phyloP scores from a whole-genome alignment of 2,797 vertebrate species.

The Sciurus vulgaris region DNA sequence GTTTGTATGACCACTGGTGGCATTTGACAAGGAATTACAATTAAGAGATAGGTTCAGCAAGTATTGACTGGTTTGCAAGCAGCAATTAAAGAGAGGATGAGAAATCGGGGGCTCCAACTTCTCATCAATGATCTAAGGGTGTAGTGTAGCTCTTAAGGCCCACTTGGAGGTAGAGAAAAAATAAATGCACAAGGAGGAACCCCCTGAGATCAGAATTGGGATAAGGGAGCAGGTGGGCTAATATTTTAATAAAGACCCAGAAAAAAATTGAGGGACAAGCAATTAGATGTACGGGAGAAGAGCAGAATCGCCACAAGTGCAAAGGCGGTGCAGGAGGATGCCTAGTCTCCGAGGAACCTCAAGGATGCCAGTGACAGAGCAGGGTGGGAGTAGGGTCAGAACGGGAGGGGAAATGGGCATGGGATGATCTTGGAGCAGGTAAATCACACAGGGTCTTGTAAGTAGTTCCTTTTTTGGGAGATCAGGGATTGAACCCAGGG shows the following conservation, averaged over 20 bases:
- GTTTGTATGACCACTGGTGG: not conserved
- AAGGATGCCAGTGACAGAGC: too few relatives aligned
- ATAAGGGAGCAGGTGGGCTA: accelerated
- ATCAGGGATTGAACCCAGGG: too few relatives aligned
- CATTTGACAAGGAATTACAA: constrained; percentile 20
- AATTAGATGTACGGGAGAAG: not conserved
- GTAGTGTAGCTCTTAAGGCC: too few relatives aligned
- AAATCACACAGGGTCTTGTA: not conserved
- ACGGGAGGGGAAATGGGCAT: not conserved
- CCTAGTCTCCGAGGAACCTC: not conserved
- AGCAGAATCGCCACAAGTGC: not conserved
- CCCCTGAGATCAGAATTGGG: not conserved
- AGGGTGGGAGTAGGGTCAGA: not conserved
- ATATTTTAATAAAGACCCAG: constrained; percentile 4
- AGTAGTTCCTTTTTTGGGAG: not conserved
- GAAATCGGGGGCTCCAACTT: not conserved
- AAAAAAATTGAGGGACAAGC: not conserved
- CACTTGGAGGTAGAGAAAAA: not conserved
- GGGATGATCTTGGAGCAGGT: not conserved
- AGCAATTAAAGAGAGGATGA: not conserved
- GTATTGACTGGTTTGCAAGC: not conserved
- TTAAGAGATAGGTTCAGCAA: not conserved
- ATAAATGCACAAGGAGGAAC: not conserved
- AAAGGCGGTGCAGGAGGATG: not conserved
- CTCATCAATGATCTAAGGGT: not conserved